These are phyloP conservation scores for Anastrepha obliqua DNA, from an alignment of 1,140 invertebrate genomes.

Conservation along the genomic window DNA sequence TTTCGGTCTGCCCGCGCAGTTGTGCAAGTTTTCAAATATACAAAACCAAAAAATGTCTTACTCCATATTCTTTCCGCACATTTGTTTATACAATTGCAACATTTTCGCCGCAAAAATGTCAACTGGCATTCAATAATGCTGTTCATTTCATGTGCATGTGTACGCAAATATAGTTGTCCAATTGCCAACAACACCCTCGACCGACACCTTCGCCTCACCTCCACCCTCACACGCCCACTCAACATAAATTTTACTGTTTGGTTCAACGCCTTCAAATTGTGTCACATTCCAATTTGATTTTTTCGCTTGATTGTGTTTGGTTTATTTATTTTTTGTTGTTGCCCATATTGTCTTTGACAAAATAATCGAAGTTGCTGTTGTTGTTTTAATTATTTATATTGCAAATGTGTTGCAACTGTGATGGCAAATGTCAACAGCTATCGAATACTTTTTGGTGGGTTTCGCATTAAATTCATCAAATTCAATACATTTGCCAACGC, in stretches of 20 bases:
- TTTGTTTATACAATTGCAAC: slow-evolving; percentile 26
- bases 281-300: slow-evolving; percentile 39
- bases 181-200: slow-evolving; percentile 27
- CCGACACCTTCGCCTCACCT: background rate
- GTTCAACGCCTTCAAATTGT: slow-evolving; percentile 44
- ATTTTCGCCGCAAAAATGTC: slow-evolving; percentile 25
- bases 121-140: slow-evolving; percentile 5
- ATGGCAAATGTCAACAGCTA: slow-evolving; percentile 16
- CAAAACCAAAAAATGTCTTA: background rate
- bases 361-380: background rate
- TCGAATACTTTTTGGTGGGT: background rate
- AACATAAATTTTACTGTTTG: background rate
- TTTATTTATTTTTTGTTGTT: background rate
- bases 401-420: background rate
- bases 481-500: background rate
- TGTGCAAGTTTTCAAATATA: slow-evolving; percentile 22
- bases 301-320: background rate
- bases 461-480: slow-evolving; percentile 41
- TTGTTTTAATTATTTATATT: slow-evolving; percentile 23
- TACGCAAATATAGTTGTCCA: slow-evolving; percentile 41
- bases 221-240: slow-evolving; percentile 26
- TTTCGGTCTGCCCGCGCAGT: background rate
- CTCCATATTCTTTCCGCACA: slow-evolving; percentile 35
- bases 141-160: background rate
- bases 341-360: background rate